These are phyloP conservation scores for Akabosia matsudoensis DNA, from an alignment of 1,140 invertebrate species.

Conservation along the genomic window DNA sequence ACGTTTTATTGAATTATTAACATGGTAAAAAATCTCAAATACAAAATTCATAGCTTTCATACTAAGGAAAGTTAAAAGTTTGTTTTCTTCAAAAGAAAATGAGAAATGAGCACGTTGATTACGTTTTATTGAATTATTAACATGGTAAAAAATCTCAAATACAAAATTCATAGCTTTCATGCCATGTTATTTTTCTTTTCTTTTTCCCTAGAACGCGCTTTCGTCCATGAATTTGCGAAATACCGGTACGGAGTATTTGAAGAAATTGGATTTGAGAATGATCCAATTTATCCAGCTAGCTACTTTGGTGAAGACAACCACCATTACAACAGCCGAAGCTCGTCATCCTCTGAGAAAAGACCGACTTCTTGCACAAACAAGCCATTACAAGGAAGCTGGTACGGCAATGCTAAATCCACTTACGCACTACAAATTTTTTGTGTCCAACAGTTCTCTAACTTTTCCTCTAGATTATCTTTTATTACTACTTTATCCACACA, in stretches of 20 bases:
- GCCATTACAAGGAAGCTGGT: conserved; percentile 42
- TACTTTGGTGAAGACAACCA: conserved; percentile 41
- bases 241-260: conserved; percentile 57
- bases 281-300: conserved; percentile 50
- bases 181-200: background rate
- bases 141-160: background rate
- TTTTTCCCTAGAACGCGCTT: conserved; percentile 48
- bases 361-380: conserved; percentile 45
- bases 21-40: background rate
- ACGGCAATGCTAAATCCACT: background rate
- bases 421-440: background rate
- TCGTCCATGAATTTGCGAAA: conserved; percentile 56
- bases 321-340: background rate
- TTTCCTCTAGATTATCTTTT: no score
- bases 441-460: background rate
- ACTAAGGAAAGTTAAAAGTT: background rate
- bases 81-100: background rate
- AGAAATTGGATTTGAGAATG: conserved; percentile 52
- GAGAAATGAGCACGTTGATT: background rate
- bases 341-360: conserved; percentile 15
- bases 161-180: background rate
- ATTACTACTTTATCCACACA: no score
- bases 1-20: background rate
- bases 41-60: background rate
- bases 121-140: background rate